Conservation (phyloP, 2,888 invertebrate genomes). For the Limnephilus lunatus region DNA sequence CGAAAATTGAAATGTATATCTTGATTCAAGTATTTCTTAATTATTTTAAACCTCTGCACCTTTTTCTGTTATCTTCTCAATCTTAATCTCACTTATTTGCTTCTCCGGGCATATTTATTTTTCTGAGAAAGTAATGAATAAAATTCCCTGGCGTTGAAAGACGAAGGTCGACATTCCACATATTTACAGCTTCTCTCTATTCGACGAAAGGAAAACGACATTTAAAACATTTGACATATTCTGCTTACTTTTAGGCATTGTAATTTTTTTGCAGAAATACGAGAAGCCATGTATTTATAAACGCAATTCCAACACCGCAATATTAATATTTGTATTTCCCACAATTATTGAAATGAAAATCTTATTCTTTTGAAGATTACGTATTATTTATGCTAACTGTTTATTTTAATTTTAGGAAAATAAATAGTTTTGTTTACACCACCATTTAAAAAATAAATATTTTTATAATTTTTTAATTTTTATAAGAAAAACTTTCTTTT, state of each 20-base stretch:
- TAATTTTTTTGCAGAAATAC: neutral
- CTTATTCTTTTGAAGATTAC: neutral
- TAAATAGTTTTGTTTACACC: no score
- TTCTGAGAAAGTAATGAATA: neutral
- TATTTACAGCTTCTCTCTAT: neutral
- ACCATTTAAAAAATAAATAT: no score
- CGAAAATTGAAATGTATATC: no score
- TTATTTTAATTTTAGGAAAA: no score
- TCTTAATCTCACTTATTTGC: no score
- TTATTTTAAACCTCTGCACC: no score
- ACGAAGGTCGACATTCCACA: neutral
- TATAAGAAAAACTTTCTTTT: no score
- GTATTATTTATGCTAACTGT: neutral
- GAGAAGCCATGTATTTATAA: neutral
- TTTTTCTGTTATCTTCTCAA: no score
- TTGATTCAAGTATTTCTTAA: no score
- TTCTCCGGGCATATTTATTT: no score
- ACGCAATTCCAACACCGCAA: neutral
- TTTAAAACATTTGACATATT: neutral
- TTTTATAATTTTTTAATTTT: no score
- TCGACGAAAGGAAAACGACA: neutral
- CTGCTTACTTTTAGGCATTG: neutral
- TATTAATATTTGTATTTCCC: neutral
- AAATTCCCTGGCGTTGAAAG: neutral
- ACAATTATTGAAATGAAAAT: neutral